Evolutionary conservation across 1,140 invertebrate genomes (phyloP), one percentile per base, ranked within the genome.

Genomic region (Rhopalosiphum maidis): DNA sequence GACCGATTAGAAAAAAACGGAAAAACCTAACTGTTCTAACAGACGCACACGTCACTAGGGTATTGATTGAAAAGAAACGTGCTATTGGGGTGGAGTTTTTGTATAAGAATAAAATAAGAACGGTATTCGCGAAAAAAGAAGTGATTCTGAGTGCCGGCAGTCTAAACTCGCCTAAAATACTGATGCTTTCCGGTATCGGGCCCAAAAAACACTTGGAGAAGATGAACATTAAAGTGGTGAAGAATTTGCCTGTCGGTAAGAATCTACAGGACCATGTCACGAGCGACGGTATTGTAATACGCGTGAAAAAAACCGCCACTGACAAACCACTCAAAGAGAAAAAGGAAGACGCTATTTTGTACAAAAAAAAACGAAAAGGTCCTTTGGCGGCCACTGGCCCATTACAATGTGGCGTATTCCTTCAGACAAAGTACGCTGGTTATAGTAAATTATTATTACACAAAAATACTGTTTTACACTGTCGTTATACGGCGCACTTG

Each of bases 81-180:
- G 96, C 96, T 4, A 94, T 94, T 18, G 96, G 95, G 7, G 96
- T 96, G 0, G 95, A 96, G n/a, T 97, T 95, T 94, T 94, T 97
- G 9, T 96, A 97, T 60, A 96, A 98, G 55, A 96, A 96, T 88
- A 96, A 97, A 95, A 95, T 97, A 0, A 96, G 97, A 94, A 96
- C 97, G 51, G 96, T 97, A 60, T 95, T 96, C 51, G 98, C 98
- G 0, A 96, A 95, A 21, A 98, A 97, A 94, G 99, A 99, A 95
- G 95, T 97, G 3, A 96, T 97, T 90, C 94, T 97, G 15, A 95
- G 22, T 95, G 94, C 94, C 11, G 95, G 95, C 15, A 93, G 94
- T 37, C 93, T 95, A n/a, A 94, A 95, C 85, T 94, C 95, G 2
- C 94, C 95, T 21, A 94, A 95, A 86, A 93, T 96, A 25, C 94